Evolutionary conservation across 2,797 vertebrate genomes (phyloP).

Genomic region (Gymnopithys bicolor): DNA sequence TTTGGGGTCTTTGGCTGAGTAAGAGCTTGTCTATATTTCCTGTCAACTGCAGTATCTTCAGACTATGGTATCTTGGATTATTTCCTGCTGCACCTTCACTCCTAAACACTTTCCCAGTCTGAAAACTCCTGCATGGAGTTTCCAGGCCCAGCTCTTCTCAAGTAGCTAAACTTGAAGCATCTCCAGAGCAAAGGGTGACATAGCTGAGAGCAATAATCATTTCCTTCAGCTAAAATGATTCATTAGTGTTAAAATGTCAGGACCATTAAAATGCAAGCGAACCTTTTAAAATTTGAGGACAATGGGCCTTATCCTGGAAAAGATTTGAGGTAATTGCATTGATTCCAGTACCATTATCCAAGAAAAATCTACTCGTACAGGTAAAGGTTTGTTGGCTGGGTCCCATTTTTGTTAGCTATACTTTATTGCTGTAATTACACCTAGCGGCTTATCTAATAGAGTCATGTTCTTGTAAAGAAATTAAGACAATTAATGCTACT

Average conservation of each 20-base stretch:
- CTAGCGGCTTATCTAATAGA: slow-evolving; percentile 16
- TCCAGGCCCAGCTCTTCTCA: neutral
- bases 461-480: slow-evolving; percentile 21
- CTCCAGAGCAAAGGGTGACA: neutral
- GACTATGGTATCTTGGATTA: neutral
- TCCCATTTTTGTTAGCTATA: slow-evolving; percentile 7
- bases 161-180: neutral
- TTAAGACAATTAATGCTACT: slow-evolving; percentile 47
- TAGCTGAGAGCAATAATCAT: neutral
- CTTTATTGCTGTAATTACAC: slow-evolving; percentile 42
- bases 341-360: neutral
- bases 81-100: neutral
- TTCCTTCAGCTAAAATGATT: neutral
- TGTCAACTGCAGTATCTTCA: neutral
- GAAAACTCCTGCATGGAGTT: neutral
- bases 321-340: neutral
- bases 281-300: neutral
- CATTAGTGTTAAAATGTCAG: neutral
- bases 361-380: neutral
- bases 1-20: neutral
- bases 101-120: neutral
- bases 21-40: neutral
- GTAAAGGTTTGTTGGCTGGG: neutral
- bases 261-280: neutral
- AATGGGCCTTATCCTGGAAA: neutral